These are phyloP conservation scores for Formicarius rufipectus DNA, from an alignment of 2,113 vertebrate genomes.

Conservation along the genomic window DNA sequence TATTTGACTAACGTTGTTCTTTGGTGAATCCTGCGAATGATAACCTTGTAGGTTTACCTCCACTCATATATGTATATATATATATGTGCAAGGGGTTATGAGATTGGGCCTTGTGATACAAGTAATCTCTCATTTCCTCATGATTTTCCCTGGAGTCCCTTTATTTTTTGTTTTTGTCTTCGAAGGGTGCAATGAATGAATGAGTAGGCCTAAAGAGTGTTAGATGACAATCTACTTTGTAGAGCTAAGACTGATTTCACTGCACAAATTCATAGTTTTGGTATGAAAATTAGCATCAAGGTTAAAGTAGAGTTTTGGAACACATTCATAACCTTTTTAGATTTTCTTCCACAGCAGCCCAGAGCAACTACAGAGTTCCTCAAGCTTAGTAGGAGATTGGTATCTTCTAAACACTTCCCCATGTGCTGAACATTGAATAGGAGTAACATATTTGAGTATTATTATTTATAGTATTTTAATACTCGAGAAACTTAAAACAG, in stretches of 20 bases:
- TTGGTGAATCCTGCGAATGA: background rate
- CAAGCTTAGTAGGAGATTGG: background rate
- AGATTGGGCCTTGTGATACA: background rate
- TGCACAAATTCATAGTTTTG: background rate
- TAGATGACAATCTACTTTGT: background rate
- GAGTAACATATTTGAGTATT: background rate
- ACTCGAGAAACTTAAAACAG: background rate
- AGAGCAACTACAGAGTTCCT: background rate
- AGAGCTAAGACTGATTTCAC: background rate
- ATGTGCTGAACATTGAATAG: background rate
- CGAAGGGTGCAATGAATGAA: background rate
- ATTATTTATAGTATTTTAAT: background rate
- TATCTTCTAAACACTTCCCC: background rate
- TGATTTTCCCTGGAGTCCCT: background rate
- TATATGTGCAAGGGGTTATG: background rate
- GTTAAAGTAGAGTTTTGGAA: background rate
- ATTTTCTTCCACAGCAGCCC: background rate
- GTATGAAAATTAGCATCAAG: background rate
- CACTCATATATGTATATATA: no score
- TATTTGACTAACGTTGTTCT: background rate
- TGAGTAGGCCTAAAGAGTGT: background rate
- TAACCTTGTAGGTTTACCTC: background rate
- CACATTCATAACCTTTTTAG: background rate
- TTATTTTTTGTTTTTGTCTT: background rate
- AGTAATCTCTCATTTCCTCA: background rate